These are phyloP conservation scores for Penelope pileata DNA, from an alignment of 2,113 vertebrate species.

Conservation along the genomic window DNA sequence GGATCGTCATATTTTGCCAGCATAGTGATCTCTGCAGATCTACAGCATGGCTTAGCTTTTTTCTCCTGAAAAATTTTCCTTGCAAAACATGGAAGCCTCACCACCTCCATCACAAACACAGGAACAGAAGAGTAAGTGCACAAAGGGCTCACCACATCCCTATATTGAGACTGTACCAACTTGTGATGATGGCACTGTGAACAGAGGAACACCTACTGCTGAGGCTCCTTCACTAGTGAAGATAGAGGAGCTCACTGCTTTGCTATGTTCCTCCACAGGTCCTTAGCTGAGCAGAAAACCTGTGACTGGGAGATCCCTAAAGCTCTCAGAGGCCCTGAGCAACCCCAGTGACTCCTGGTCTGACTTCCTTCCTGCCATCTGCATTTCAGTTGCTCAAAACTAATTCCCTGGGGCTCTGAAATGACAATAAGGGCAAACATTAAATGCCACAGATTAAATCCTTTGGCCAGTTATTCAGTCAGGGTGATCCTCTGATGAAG, in stretches of 20 bases:
- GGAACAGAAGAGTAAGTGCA: not conserved
- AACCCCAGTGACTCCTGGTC: not conserved
- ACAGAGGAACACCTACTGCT: not conserved
- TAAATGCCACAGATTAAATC: not conserved
- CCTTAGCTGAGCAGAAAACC: not conserved
- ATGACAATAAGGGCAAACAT: not conserved
- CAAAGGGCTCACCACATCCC: not conserved
- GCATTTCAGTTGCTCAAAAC: not conserved
- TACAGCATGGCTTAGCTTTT: not conserved
- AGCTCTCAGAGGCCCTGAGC: not conserved
- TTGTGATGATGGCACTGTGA: not conserved
- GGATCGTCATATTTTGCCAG: not conserved
- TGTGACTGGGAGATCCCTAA: not conserved
- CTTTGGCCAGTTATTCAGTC: not conserved
- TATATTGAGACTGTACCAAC: not conserved
- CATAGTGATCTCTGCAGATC: not conserved
- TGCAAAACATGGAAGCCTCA: not conserved
- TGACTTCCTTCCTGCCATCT: not conserved
- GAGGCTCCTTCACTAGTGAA: not conserved
- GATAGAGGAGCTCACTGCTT: not conserved
- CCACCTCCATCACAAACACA: not conserved
- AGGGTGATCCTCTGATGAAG: not conserved
- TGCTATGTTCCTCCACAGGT: not conserved
- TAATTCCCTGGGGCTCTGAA: not conserved
- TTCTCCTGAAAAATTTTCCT: not conserved